Evolutionary conservation across 1,140 invertebrate genomes (phyloP).

Genomic region (Trichogramma pretiosum): DNA sequence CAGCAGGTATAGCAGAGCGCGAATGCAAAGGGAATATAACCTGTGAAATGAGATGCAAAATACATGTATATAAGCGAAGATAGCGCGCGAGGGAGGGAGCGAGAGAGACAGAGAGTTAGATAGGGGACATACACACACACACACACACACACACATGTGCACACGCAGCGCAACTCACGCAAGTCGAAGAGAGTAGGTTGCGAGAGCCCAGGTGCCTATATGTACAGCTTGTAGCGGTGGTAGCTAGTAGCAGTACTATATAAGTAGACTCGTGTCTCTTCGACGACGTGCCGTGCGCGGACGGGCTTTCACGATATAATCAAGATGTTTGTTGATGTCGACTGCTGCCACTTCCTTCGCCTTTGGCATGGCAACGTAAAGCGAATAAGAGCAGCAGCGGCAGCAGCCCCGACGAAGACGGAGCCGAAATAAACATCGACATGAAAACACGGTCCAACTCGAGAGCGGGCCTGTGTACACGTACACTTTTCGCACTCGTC

Average conservation of each 20-base stretch:
- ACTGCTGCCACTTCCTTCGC: no score
- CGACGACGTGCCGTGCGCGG: conserved; percentile 8
- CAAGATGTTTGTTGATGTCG: conserved; percentile 17
- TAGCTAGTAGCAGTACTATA: not conserved
- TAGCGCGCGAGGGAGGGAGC: no score
- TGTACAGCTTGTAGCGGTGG: not conserved
- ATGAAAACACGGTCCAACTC: no score
- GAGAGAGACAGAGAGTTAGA: not conserved
- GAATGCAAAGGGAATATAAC: no score
- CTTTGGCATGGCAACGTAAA: no score
- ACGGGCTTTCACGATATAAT: conserved; percentile 14
- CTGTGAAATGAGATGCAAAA: no score
- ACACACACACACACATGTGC: not conserved
- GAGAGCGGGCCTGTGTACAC: no score
- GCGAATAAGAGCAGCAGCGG: conserved; percentile 8
- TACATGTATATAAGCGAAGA: no score
- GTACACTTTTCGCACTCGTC: no score
- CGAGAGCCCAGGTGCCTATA: no score
- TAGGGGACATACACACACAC: not conserved
- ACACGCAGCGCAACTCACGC: not conserved
- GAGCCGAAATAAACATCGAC: no score
- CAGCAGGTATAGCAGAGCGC: no score
- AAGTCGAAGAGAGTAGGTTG: not conserved
- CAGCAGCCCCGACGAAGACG: not conserved
- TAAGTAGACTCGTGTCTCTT: not conserved